Evolutionary conservation across 2,113 vertebrate genomes (phyloP).

Genomic region (Larimichthys polyactis): DNA sequence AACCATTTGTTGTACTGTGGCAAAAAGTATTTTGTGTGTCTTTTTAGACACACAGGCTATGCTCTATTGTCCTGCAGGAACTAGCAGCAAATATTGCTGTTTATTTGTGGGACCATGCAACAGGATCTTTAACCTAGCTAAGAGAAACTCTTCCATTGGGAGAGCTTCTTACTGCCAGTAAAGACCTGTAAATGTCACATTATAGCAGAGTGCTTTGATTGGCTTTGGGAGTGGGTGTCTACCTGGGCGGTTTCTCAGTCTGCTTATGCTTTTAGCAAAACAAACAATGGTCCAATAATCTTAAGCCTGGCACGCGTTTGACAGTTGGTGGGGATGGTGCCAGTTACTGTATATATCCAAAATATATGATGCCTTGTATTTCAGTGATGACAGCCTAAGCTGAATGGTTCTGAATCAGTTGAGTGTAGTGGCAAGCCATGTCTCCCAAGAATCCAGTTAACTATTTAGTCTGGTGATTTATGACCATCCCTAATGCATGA

Average conservation of each 20-base stretch:
- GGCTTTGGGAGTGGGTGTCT: constrained; percentile 45
- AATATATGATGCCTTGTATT: constrained; percentile 39
- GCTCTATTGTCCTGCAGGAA: constrained; percentile 20
- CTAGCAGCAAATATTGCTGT: constrained; percentile 27
- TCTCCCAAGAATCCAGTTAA: constrained; percentile 57
- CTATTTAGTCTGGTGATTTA: constrained; percentile 66
- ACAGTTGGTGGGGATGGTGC: constrained; percentile 19
- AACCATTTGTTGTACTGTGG: constrained; percentile 1
- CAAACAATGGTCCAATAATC: constrained; percentile 51
- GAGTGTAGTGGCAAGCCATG: constrained; percentile 27
- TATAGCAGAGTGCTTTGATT: constrained; percentile 56
- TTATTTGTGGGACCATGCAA: constrained; percentile 52
- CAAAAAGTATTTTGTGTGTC: constrained; percentile 3
- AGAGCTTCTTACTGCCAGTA: constrained; percentile 30
- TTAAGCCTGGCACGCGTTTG: constrained; percentile 9
- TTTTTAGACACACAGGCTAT: constrained; percentile 8
- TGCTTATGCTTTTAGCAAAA: constrained; percentile 54
- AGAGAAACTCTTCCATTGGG: constrained; percentile 17
- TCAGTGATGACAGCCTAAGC: constrained; percentile 48
- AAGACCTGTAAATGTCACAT: constrained; percentile 63
- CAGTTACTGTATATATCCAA: constrained; percentile 33
- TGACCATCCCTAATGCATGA: constrained; percentile 62
- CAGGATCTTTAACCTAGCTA: constrained; percentile 51
- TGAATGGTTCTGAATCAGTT: constrained; percentile 43
- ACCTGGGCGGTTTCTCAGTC: constrained; percentile 33